Evolutionary conservation across 1,140 invertebrate species (phyloP).

Genomic region (Arion vulgaris): DNA sequence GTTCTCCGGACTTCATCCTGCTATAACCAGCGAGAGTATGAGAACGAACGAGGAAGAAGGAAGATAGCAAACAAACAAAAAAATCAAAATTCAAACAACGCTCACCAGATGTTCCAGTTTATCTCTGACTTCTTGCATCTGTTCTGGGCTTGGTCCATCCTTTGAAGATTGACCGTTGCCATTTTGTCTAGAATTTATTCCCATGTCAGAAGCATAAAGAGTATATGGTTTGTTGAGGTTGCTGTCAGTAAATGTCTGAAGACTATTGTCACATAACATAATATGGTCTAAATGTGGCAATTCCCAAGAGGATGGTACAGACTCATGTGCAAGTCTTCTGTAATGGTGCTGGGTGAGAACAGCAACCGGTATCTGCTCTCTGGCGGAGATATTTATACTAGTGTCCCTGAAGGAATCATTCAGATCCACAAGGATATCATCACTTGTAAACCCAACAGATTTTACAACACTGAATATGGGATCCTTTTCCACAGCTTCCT

Average conservation of each 20-base stretch:
- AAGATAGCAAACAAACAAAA: neutral
- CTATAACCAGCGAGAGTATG: too few relatives aligned
- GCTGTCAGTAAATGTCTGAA: neutral
- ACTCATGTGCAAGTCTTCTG: neutral
- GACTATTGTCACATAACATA: neutral
- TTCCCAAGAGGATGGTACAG: neutral
- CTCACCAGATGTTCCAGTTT: slow-evolving; percentile 17
- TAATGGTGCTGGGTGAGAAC: slow-evolving; percentile 8
- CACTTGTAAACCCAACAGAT: slow-evolving; percentile 12
- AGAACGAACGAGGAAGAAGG: too few relatives aligned
- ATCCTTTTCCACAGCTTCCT: neutral
- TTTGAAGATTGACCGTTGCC: neutral
- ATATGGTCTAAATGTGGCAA: neutral
- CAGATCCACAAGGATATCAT: slow-evolving; percentile 16
- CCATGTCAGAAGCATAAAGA: neutral
- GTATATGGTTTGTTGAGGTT: neutral
- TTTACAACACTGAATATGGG: neutral
- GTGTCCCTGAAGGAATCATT: neutral
- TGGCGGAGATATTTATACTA: neutral
- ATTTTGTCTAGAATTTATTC: neutral
- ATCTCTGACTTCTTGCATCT: neutral
- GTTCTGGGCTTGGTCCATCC: slow-evolving; percentile 24
- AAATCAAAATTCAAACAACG: neutral
- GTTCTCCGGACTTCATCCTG: too few relatives aligned
- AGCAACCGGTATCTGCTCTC: slow-evolving; percentile 17